Percentiles rank a stretch among this genome's conserved stretches.
Conservation (phyloP, 64 coral and sea anemone species). For the Montipora sp. region DNA sequence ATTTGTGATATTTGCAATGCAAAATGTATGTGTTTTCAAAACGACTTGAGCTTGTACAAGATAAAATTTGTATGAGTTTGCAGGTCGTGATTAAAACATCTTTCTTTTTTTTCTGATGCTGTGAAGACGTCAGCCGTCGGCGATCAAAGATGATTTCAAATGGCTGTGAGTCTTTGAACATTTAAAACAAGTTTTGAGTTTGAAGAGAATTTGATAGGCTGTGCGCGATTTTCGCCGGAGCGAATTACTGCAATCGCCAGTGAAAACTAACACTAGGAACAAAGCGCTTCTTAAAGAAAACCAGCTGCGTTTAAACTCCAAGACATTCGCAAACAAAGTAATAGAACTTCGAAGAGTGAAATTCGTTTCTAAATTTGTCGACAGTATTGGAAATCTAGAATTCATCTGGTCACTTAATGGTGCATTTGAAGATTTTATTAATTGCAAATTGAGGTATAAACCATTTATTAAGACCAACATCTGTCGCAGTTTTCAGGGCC, state of each 20-base stretch:
- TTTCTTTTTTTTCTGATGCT: not conserved
- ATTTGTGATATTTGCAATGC: constrained; percentile 26
- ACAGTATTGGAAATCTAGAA: not conserved
- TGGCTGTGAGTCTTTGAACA: not conserved
- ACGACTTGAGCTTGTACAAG: not conserved
- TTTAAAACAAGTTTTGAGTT: not conserved
- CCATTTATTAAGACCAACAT: too few species aligned
- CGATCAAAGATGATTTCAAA: not conserved
- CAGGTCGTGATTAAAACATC: not conserved
- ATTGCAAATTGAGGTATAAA: not conserved
- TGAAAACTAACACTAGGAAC: not conserved
- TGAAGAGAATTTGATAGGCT: not conserved
- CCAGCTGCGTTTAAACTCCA: constrained; percentile 18
- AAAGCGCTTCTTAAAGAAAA: not conserved
- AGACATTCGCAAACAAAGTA: constrained; percentile 15
- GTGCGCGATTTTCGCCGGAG: not conserved
- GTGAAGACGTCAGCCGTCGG: not conserved
- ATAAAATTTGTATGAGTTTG: not conserved
- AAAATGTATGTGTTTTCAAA: not conserved
- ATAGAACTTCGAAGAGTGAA: not conserved
- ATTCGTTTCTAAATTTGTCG: not conserved
- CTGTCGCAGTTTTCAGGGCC: not conserved
- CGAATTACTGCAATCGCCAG: not conserved
- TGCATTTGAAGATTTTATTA: not conserved
- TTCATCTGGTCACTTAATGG: not conserved